Conservation (phyloP, 92 coral and sea anemone genomes). For the Umimayanthus kanabou region DNA sequence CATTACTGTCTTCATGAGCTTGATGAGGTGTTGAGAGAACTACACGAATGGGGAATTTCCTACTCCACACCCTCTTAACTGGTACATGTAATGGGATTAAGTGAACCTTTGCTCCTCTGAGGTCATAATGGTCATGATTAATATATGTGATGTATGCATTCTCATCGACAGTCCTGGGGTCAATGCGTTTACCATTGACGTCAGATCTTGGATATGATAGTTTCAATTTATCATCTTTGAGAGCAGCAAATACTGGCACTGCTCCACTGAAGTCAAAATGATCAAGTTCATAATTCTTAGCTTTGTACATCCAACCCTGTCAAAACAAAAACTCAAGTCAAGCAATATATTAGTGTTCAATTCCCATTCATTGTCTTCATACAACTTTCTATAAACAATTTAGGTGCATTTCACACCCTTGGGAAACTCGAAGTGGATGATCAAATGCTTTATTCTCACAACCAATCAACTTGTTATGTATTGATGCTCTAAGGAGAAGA, state of each 20-base stretch:
- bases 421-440: too few relatives aligned
- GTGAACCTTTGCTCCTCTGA: conserved; percentile 72
- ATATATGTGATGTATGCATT: conserved; percentile 55
- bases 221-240: conserved; percentile 69
- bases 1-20: conserved; percentile 42
- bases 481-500: too few relatives aligned
- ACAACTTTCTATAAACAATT: too few relatives aligned
- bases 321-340: neutral
- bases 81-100: conserved; percentile 76
- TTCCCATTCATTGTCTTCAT: too few relatives aligned
- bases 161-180: conserved; percentile 68
- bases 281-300: conserved; percentile 71
- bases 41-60: conserved; percentile 84
- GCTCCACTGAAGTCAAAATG: conserved; percentile 78
- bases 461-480: too few relatives aligned
- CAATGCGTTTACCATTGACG: conserved; percentile 68
- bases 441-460: too few relatives aligned
- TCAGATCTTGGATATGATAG: conserved; percentile 79
- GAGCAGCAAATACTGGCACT: conserved; percentile 70
- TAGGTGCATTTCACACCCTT: too few relatives aligned
- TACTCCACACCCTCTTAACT: conserved; percentile 87
- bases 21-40: conserved; percentile 48
- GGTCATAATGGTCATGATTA: conserved; percentile 68
- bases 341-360: too few relatives aligned
- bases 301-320: conserved; percentile 97